phyloP scores from a whole-genome alignment of 2,113 vertebrate species.

The Scolopax mira region DNA sequence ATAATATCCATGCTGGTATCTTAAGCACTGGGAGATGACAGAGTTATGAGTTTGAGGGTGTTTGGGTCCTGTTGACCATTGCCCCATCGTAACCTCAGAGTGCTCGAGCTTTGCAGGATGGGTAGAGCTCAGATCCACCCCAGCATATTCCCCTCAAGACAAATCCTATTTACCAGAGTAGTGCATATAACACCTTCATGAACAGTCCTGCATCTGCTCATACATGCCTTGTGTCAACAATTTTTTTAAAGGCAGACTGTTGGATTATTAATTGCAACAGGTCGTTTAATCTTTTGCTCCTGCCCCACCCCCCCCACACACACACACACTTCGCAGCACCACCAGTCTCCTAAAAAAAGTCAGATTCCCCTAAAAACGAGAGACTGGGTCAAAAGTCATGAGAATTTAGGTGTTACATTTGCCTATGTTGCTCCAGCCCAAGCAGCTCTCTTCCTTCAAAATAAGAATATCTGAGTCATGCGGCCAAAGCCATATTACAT shows the following conservation, averaged over 20 bases:
- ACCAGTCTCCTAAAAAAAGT: neutral
- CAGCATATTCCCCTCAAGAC: neutral
- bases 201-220: neutral
- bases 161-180: neutral
- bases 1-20: neutral
- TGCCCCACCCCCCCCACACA: too few species aligned
- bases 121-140: neutral
- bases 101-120: neutral
- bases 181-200: neutral
- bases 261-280: neutral
- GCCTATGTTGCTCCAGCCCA: neutral
- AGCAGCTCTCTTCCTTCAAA: neutral
- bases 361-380: neutral
- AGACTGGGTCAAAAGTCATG: neutral
- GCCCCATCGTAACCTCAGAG: accelerated
- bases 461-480: neutral
- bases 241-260: neutral
- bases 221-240: neutral
- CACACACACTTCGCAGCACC: neutral
- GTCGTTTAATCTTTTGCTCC: neutral
- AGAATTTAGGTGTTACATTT: neutral
- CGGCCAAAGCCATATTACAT: neutral
- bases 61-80: neutral
- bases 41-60: neutral
- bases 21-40: neutral